A percentile compares a stretch with the other conserved stretches of the same genome.
phyloP scores from a whole-genome alignment of 2,797 vertebrate genomes.

The Enteromius afrohamiltoni region DNA sequence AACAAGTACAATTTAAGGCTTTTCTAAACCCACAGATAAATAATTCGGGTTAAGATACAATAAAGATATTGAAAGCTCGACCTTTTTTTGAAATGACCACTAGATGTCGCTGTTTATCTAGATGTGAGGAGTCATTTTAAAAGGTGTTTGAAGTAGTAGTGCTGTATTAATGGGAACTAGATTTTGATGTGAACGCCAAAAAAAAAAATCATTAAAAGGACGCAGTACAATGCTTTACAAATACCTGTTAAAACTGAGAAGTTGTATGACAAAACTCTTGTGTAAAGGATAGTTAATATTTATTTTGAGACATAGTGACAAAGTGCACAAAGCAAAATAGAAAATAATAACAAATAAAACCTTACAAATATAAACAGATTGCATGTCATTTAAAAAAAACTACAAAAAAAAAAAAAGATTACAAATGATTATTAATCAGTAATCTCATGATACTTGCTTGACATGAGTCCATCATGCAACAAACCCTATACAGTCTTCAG shows the following conservation, averaged over 20 bases:
- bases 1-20: background rate
- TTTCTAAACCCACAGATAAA: background rate
- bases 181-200: background rate
- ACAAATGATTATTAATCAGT: conserved; percentile 75
- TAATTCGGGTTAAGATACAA: background rate
- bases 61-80: background rate
- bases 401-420: conserved; percentile 66
- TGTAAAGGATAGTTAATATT: conserved; percentile 67
- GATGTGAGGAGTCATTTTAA: background rate
- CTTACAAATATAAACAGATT: conserved; percentile 43
- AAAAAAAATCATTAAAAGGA: background rate
- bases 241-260: background rate
- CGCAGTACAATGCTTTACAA: background rate
- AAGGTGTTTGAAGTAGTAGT: no score
- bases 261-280: background rate
- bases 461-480: conserved; percentile 83
- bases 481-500: conserved; percentile 80
- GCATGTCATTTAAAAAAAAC: conserved; percentile 70
- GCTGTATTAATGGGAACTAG: background rate
- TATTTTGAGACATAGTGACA: conserved; percentile 75
- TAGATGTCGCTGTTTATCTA: conserved; percentile 53
- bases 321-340: conserved; percentile 79
- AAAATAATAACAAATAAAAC: conserved; percentile 67
- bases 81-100: conserved; percentile 4
- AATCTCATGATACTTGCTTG: conserved; percentile 78